Percentiles rank a stretch among this genome's conserved stretches.
These are phyloP conservation scores for Drosophila mauritiana DNA, from an alignment of 1,140 invertebrate genomes.

Conservation along the genomic window DNA sequence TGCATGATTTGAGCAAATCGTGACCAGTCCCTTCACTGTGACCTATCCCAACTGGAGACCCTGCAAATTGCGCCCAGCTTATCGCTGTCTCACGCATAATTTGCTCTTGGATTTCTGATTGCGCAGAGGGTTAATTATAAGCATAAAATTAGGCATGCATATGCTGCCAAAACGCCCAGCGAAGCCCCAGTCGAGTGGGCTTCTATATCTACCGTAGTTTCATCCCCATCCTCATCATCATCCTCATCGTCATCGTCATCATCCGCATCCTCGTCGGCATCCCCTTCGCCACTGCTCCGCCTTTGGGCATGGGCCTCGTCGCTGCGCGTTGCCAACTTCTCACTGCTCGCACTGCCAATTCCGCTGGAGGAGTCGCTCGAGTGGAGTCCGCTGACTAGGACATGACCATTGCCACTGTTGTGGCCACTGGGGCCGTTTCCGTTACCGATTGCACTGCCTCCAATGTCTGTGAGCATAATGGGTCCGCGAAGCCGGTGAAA, in stretches of 20 bases:
- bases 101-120: slow-evolving; percentile 51
- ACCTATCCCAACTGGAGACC: slow-evolving; percentile 11
- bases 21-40: not conserved
- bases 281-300: slow-evolving; percentile 26
- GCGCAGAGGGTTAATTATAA: slow-evolving; percentile 59
- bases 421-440: slow-evolving; percentile 43
- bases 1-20: no score
- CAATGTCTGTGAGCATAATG: slow-evolving; percentile 65
- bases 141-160: slow-evolving; percentile 62
- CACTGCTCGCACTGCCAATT: slow-evolving; percentile 45
- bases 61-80: slow-evolving; percentile 31
- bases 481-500: slow-evolving; percentile 34
- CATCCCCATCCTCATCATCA: slow-evolving; percentile 57
- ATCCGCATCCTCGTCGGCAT: slow-evolving; percentile 40
- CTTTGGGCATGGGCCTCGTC: slow-evolving; percentile 41
- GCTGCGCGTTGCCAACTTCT: slow-evolving; percentile 47
- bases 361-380: slow-evolving; percentile 39
- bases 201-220: slow-evolving; percentile 70
- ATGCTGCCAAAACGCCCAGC: slow-evolving; percentile 30
- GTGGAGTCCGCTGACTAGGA: slow-evolving; percentile 31
- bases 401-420: slow-evolving; percentile 57
- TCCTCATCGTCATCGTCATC: slow-evolving; percentile 48
- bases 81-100: slow-evolving; percentile 61
- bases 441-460: slow-evolving; percentile 25
- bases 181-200: slow-evolving; percentile 12